phyloP scores from a whole-genome alignment of 2,113 vertebrate species.

The Elaphurus davidianus region DNA sequence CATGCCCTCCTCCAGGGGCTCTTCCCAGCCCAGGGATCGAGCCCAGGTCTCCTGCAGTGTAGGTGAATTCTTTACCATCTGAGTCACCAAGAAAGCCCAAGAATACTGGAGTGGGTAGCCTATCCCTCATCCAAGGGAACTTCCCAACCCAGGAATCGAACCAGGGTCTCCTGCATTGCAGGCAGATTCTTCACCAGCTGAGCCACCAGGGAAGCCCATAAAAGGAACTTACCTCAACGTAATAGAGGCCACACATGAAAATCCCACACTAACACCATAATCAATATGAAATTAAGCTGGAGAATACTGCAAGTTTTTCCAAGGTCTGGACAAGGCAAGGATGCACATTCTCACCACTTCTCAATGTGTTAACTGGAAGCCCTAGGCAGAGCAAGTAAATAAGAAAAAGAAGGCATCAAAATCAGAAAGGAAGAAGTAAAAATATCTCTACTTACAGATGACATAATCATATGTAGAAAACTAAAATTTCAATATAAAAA shows the following conservation, averaged over 20 bases:
- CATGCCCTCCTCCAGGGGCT: neutral
- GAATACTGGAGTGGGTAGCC: neutral
- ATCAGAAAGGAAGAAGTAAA: neutral
- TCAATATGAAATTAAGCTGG: neutral
- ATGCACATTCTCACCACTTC: neutral
- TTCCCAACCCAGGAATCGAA: accelerated
- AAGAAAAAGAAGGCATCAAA: neutral
- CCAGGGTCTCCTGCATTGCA: neutral
- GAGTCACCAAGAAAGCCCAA: neutral
- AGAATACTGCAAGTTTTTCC: neutral
- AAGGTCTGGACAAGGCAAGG: neutral
- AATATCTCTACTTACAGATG: neutral
- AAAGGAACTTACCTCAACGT: neutral
- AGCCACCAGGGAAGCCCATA: neutral
- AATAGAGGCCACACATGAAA: neutral
- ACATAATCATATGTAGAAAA: neutral
- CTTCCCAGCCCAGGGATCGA: neutral
- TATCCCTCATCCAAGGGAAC: neutral
- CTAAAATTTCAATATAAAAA: neutral
- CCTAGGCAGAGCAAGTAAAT: neutral
- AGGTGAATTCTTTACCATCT: neutral
- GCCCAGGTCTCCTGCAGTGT: neutral
- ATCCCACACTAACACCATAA: neutral
- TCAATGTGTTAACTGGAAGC: neutral
- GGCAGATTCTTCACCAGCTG: neutral